Conservation (phyloP, 1,140 invertebrate genomes). For the Drosophila varians region DNA sequence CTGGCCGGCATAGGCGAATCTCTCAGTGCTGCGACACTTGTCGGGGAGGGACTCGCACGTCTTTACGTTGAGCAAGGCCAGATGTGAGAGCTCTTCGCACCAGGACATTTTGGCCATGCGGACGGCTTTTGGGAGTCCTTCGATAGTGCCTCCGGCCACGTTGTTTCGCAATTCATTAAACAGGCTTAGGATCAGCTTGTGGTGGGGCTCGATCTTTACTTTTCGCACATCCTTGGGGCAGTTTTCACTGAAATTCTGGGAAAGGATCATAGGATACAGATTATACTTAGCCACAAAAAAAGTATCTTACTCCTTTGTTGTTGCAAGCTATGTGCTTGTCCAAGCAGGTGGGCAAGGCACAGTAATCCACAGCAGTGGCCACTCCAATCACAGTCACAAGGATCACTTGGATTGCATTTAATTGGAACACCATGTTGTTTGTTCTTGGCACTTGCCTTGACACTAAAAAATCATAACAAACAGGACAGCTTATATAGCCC, state of each 20-base stretch:
- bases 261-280: not conserved
- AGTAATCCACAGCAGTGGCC: conserved; percentile 43
- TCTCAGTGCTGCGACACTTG: conserved; percentile 66
- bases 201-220: conserved; percentile 40
- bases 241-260: conserved; percentile 49
- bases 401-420: conserved; percentile 20
- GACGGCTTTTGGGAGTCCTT: conserved; percentile 48
- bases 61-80: conserved; percentile 50
- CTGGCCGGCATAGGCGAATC: conserved; percentile 63
- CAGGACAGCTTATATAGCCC: not conserved
- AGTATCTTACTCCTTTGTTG: conserved; percentile 53
- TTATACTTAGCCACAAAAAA: too few relatives aligned
- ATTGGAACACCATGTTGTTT: not conserved
- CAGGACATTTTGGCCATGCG: conserved; percentile 69
- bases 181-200: conserved; percentile 47
- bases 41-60: conserved; percentile 52
- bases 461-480: not conserved
- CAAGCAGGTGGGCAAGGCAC: conserved; percentile 55
- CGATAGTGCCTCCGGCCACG: conserved; percentile 47
- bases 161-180: conserved; percentile 66
- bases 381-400: conserved; percentile 3
- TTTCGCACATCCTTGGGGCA: conserved; percentile 50
- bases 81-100: conserved; percentile 55
- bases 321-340: conserved; percentile 65
- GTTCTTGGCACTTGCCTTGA: not conserved